Base-by-base conservation (phyloP, 2,888 invertebrate genomes). In the Sphaerophoria taeniata region DNA sequence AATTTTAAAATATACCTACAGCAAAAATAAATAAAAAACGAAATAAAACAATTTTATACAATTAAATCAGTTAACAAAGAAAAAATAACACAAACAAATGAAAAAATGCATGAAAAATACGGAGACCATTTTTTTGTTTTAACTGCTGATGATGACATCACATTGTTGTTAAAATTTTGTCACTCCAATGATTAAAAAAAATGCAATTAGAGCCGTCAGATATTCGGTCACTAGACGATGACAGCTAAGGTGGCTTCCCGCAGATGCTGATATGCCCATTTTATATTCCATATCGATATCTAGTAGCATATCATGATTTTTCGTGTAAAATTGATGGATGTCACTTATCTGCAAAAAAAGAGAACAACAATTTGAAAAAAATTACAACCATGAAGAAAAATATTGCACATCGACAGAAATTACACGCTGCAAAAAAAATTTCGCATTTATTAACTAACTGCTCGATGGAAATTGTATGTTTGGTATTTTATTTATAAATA, bases 291-390 rank as follows among this genome's bases (percentile, higher is more conserved):
- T 91, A 82, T 92, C 92, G 63, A 92, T 89, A 65, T 91, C 92
- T 7, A 91, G 88, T 34, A 91, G 90, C 78, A 92, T 89, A 84
- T 93, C 92, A n/a, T 94, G 94, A 84, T 95, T 94, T 45, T 94
- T 92, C 0, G 95, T 95, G 92, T 95, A 95, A 92, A 95, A 95
- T 89, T 95, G 95, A 92, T 95, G 95, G 75, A 95, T 94, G 89
- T 95, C 95, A 89, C 95, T 95, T 53, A 95, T 95, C 94, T 94
- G 92, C 2, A 92, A 92, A 60, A 49, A 55, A 79, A 74, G 33
- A 56, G 58, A 63, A 56, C 36, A 77, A 63, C 2, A 47, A 51
- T 56, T 39, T 51, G 51, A 58, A 63, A 69, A 16, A 31, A 55
- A 45, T 33, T 49, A 43, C 24, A 55, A 24, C 67, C 24, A 24